Conservation (phyloP, 2,113 vertebrate species). For the Tinamus guttatus region DNA sequence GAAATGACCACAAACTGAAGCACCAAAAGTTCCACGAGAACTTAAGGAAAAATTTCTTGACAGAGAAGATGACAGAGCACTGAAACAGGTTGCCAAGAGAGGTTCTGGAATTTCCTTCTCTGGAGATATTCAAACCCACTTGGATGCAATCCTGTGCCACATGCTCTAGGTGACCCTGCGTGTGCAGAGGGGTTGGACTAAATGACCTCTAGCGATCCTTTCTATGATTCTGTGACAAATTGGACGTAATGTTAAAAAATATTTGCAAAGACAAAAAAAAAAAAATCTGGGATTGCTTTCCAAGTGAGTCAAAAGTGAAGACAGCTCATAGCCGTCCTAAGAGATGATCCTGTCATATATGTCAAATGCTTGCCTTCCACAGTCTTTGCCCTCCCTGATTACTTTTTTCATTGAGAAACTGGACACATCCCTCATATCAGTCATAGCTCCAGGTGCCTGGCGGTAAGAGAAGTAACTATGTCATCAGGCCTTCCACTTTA, state of each 20-base stretch:
- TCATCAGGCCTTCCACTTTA: not conserved
- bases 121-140: too few species aligned
- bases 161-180: too few species aligned
- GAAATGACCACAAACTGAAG: too few species aligned
- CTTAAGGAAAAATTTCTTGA: too few species aligned
- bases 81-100: too few species aligned
- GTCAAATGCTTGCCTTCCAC: fast-evolving
- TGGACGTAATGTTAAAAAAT: not conserved
- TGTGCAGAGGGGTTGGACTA: too few species aligned
- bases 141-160: too few species aligned
- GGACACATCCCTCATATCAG: not conserved
- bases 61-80: too few species aligned
- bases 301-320: not conserved
- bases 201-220: too few species aligned
- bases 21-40: too few species aligned
- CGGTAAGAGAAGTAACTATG: not conserved
- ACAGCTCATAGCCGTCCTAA: not conserved
- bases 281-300: not conserved
- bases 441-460: not conserved
- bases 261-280: not conserved
- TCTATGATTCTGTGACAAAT: too few species aligned
- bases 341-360: fast-evolving
- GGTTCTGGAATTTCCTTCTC: too few species aligned
- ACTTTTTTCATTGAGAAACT: not conserved
- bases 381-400: not conserved